Percentiles rank a stretch among this genome's conserved stretches.
phyloP scores from a whole-genome alignment of 2,888 invertebrate species.

The Pollenia amentaria region DNA sequence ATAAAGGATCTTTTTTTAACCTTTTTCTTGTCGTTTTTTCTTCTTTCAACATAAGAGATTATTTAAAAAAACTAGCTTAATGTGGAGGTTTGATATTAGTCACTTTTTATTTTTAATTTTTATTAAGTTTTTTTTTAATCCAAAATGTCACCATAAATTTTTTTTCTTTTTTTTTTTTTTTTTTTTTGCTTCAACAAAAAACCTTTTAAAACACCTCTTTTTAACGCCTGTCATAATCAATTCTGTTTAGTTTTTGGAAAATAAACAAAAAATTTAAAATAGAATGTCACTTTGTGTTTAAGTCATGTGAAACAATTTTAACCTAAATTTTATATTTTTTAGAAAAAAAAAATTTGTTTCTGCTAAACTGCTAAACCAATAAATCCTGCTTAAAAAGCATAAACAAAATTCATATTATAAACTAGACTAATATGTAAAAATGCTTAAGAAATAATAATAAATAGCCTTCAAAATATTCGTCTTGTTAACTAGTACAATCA shows the following conservation, averaged over 20 bases:
- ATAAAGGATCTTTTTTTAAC: too few relatives aligned
- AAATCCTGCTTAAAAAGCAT: conserved; percentile 63
- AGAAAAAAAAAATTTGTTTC: conserved; percentile 35
- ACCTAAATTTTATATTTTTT: conserved; percentile 68
- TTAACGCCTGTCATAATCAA: conserved; percentile 73
- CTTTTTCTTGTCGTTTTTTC: too few relatives aligned
- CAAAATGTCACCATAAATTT: conserved; percentile 56
- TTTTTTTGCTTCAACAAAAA: conserved; percentile 13
- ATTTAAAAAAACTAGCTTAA: too few relatives aligned
- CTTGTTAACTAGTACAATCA: conserved; percentile 75
- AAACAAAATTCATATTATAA: conserved; percentile 39
- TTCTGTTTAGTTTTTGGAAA: conserved; percentile 50
- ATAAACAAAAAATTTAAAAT: conserved; percentile 57
- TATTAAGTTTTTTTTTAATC: neutral
- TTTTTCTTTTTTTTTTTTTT: neutral
- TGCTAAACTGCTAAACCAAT: conserved; percentile 19
- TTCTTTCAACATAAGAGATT: too few relatives aligned
- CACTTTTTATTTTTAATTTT: neutral
- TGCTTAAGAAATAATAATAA: conserved; percentile 54
- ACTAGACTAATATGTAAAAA: conserved; percentile 66
- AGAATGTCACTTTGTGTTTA: conserved; percentile 71
- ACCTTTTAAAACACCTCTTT: conserved; percentile 72
- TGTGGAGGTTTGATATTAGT: neutral
- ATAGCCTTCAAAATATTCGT: conserved; percentile 75
- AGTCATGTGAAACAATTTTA: conserved; percentile 72